Percentiles rank a stretch among this genome's conserved stretches.
Conservation (phyloP, 2,797 vertebrate genomes). For the Pantherophis vulpinus region DNA sequence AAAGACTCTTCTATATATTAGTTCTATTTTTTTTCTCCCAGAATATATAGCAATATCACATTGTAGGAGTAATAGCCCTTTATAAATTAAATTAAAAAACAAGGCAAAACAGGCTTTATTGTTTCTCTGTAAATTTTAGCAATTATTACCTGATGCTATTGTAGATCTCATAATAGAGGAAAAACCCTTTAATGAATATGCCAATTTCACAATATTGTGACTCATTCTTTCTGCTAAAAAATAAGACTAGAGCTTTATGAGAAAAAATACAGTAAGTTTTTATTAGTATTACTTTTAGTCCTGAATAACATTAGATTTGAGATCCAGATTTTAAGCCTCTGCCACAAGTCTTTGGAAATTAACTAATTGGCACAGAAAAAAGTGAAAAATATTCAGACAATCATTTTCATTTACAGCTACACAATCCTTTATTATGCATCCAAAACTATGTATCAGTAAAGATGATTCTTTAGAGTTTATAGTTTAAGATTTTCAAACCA, state of each 20-base stretch:
- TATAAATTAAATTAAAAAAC: not conserved
- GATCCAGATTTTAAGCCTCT: not conserved
- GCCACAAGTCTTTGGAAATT: not conserved
- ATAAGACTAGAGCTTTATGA: not conserved
- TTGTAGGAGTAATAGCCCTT: not conserved
- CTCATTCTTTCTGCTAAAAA: not conserved
- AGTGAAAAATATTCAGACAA: not conserved
- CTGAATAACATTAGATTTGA: not conserved
- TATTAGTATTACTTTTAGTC: not conserved
- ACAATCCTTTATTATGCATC: not conserved
- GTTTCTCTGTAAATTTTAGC: not conserved
- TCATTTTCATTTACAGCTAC: not conserved
- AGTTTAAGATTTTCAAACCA: not conserved
- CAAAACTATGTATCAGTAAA: not conserved
- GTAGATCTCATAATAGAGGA: not conserved
- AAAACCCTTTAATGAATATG: not conserved
- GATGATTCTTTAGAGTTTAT: not conserved
- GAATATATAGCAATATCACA: not conserved
- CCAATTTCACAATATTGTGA: not conserved
- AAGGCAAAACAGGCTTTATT: not conserved
- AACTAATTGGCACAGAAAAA: not conserved
- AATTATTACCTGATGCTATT: not conserved
- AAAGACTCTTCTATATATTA: not conserved
- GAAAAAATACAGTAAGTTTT: not conserved
- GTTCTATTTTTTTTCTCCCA: fast-evolving